These are phyloP conservation scores for Caranx melampygus DNA, from an alignment of 2,113 vertebrate species.

Conservation along the genomic window DNA sequence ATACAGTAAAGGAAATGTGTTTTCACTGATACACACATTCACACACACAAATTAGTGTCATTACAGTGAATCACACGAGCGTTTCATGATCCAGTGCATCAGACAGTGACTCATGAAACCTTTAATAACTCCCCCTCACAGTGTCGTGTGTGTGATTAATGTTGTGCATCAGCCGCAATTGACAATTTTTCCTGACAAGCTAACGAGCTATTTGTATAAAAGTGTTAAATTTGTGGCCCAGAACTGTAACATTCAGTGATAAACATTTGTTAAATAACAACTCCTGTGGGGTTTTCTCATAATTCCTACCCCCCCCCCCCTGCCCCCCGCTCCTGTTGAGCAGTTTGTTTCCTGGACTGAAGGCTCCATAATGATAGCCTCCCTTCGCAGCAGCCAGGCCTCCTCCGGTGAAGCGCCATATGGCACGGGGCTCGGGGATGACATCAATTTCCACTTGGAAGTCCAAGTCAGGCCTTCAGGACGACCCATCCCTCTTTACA, in stretches of 20 bases:
- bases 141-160: too few species aligned
- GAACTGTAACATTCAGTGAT: constrained; percentile 10
- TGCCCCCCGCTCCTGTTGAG: constrained; percentile 29
- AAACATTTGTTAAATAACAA: neutral
- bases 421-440: constrained; percentile 58
- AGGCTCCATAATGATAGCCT: constrained; percentile 72
- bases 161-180: too few species aligned
- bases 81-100: neutral
- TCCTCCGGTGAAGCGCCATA: constrained; percentile 39
- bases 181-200: too few species aligned
- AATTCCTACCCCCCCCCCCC: constrained; percentile 14
- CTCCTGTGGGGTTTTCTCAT: constrained; percentile 13
- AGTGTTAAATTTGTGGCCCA: neutral
- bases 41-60: neutral
- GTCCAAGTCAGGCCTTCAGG: constrained; percentile 70
- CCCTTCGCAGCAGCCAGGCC: constrained; percentile 41
- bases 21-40: neutral
- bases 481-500: constrained; percentile 66
- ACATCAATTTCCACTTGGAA: constrained; percentile 79
- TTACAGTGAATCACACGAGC: neutral
- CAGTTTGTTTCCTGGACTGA: constrained; percentile 56
- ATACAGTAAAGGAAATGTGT: neutral
- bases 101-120: neutral
- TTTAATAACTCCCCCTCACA: neutral
- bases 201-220: neutral